Evolutionary conservation across 2,888 invertebrate genomes (phyloP).

Genomic region (Pammene aurita): DNA sequence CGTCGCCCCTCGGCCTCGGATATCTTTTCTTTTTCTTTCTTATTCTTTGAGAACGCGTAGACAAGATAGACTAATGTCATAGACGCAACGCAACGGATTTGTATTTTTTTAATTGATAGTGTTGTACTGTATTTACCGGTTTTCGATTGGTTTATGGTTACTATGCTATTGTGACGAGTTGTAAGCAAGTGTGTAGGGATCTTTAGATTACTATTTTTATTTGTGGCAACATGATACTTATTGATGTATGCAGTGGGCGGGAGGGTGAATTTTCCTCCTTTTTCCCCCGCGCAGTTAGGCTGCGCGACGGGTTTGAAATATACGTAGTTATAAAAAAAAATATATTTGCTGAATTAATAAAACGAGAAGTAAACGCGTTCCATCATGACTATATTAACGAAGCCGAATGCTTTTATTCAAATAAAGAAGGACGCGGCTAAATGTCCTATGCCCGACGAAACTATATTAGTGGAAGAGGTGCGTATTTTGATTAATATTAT

Average conservation of each 20-base stretch:
- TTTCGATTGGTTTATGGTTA: not conserved
- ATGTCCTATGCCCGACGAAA: conserved; percentile 84
- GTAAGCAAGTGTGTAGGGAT: not conserved
- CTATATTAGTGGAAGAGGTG: conserved; percentile 61
- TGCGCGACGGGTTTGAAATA: conserved; percentile 35
- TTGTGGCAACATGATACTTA: conserved; percentile 37
- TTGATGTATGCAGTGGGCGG: conserved; percentile 43
- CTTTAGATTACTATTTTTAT: conserved; percentile 11
- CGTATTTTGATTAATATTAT: conserved; percentile 47
- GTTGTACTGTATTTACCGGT: conserved; percentile 28
- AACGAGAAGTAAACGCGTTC: conserved; percentile 23
- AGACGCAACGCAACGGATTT: conserved; percentile 41
- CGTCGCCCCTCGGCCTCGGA: conserved; percentile 65
- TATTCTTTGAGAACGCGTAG: conserved; percentile 57
- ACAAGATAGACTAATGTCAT: conserved; percentile 46
- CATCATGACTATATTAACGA: conserved; percentile 91
- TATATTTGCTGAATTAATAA: conserved; percentile 33
- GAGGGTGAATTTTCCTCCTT: conserved; percentile 40
- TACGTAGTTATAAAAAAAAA: conserved; percentile 39
- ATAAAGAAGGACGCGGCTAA: conserved; percentile 85
- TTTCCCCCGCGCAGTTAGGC: conserved; percentile 40
- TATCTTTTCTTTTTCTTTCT: conserved; percentile 61
- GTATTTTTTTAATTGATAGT: conserved; percentile 17
- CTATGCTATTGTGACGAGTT: not conserved
- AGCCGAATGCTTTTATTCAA: conserved; percentile 86